phyloP scores from a whole-genome alignment of 2,888 invertebrate genomes.

The Nomada hirtipes region DNA sequence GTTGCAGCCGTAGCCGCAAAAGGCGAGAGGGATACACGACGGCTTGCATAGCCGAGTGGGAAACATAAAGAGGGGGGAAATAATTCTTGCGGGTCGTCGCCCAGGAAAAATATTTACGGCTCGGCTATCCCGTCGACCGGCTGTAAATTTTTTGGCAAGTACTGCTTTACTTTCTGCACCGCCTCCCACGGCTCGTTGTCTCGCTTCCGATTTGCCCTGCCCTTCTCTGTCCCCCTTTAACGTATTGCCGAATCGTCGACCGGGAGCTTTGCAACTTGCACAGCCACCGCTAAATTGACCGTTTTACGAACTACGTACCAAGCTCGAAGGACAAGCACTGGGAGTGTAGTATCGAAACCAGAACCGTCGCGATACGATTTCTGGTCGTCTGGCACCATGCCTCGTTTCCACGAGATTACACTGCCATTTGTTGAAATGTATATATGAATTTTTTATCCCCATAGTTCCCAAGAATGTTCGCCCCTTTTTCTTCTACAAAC shows the following conservation, averaged over 20 bases:
- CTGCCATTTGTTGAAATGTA: no score
- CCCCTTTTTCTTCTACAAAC: not conserved
- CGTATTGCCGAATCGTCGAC: conserved; percentile 28
- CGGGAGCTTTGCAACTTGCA: conserved; percentile 8
- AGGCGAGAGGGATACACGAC: conserved; percentile 18
- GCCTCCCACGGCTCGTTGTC: not conserved
- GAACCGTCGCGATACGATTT: conserved; percentile 2
- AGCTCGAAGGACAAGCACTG: not conserved
- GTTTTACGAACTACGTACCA: conserved; percentile 19
- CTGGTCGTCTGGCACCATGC: conserved; percentile 1
- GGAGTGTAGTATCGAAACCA: conserved; percentile 7
- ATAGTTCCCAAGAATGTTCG: conserved; percentile 30
- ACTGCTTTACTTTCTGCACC: conserved; percentile 18
- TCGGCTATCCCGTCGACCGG: conserved; percentile 22
- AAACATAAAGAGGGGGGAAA: conserved; percentile 47
- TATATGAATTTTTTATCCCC: not conserved
- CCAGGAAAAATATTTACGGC: conserved; percentile 62
- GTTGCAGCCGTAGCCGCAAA: conserved; percentile 49
- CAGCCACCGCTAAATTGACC: conserved; percentile 29
- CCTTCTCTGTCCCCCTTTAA: not conserved
- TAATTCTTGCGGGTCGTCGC: conserved; percentile 60
- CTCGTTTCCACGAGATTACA: conserved; percentile 5
- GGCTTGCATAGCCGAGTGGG: conserved; percentile 54
- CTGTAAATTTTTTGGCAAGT: conserved; percentile 55
- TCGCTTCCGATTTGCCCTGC: not conserved